These are phyloP conservation scores for Lordiphosa fenestrarum DNA, from an alignment of 2,888 invertebrate genomes.

Conservation along the genomic window DNA sequence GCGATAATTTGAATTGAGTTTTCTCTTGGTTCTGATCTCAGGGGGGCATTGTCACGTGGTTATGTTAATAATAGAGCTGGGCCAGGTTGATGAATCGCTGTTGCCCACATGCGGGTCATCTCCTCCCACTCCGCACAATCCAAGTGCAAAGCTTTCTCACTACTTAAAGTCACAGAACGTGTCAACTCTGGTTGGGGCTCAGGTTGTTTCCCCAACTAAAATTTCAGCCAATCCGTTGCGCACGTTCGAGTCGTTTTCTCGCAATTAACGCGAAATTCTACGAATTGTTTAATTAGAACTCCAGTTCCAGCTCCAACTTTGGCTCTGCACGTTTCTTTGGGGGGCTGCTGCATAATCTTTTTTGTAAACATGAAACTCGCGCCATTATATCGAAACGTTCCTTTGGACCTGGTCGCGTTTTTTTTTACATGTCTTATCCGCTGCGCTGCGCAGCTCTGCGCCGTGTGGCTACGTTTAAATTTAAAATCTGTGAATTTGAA, in stretches of 20 bases:
- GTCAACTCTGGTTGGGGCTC: slow-evolving; percentile 35
- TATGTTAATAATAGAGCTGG: slow-evolving; percentile 51
- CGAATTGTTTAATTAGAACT: slow-evolving; percentile 81
- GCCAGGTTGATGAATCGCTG: slow-evolving; percentile 22
- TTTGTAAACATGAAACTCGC: slow-evolving; percentile 79
- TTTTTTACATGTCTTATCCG: slow-evolving; percentile 37
- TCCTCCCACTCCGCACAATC: slow-evolving; percentile 32
- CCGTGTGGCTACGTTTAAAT: slow-evolving; percentile 69
- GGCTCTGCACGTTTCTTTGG: slow-evolving; percentile 61
- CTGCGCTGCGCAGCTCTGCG: slow-evolving; percentile 12
- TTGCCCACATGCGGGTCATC: slow-evolving; percentile 12
- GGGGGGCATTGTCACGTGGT: slow-evolving; percentile 40
- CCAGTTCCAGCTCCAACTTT: slow-evolving; percentile 33
- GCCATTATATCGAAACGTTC: slow-evolving; percentile 72
- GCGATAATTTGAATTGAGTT: slow-evolving; percentile 77
- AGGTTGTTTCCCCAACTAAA: slow-evolving; percentile 1
- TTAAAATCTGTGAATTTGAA: slow-evolving; percentile 78
- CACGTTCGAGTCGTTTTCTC: slow-evolving; percentile 78
- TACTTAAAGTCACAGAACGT: slow-evolving; percentile 30
- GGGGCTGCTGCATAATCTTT: slow-evolving; percentile 67
- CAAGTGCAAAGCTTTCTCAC: slow-evolving; percentile 54
- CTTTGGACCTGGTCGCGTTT: slow-evolving; percentile 27
- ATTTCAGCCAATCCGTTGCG: slow-evolving; percentile 36
- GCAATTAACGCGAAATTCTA: slow-evolving; percentile 81
- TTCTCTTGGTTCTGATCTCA: slow-evolving; percentile 51